Base-by-base conservation (phyloP, 1,140 invertebrate genomes). In the Drosophila tropicalis region DNA sequence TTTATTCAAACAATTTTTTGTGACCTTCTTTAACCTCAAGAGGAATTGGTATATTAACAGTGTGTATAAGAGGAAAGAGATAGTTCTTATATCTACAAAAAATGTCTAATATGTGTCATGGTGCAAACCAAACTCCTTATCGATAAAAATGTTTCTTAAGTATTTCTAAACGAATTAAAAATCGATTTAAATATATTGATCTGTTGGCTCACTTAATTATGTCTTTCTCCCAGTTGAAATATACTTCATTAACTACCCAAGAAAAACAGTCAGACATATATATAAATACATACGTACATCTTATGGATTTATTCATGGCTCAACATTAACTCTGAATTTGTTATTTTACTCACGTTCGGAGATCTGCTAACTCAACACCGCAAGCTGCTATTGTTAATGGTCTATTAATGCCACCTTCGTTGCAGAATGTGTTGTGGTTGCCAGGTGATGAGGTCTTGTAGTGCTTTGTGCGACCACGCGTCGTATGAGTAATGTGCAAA, bases 401-500 rank as follows among this genome's bases (percentile, higher is more conserved):
- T 76, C 75, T 83, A 79, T 83, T 83, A 83, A 83, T 82, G 68
- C 36, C 54, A 40, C 63, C 36, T n/a, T 32, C 62, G 17, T 12
- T 29, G 22, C 62, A 29, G 40, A 15, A 44, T 32, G 41, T 69
- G 44, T 36, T 76, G 74, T 61, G 74, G 79, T 79, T 79, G 67
- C 77, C 72, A 72, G 77, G 78, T 71, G 66, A 70, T 44, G 63
- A 68, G 32, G 40, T 39, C 55, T 4, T 39, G 54, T 12, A 9
- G 12, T 13, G 56, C 17, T 39, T 9, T 10, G 40, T 39, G 12
- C 12, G 34, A 39, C 70, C 44, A 71, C 34, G 62, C 32, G 55
- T 55, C 71, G 80, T 79, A 83, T 83, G 80, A 83, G 80, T 83
- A 83, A 79, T 75, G 62, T 68, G 75, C 74, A 13, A 34, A 39